Base-by-base conservation (phyloP, 1,140 invertebrate species). In the Meteorus sp. region DNA sequence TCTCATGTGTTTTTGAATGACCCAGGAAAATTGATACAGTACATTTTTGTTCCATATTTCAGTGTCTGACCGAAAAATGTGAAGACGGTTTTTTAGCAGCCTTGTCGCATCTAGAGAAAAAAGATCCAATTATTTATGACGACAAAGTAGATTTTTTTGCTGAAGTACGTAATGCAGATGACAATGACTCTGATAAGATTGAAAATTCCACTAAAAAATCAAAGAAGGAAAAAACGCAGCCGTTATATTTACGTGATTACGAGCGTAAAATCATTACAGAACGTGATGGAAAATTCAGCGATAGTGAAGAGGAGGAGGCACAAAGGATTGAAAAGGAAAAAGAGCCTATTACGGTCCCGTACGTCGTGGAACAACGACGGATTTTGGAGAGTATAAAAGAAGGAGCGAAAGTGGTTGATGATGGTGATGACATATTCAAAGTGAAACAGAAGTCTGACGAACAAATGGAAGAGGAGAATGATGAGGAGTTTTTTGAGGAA, bases 81-180 rank as follows among this genome's bases (percentile, higher is more conserved):
- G 94, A 97, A 69, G 88, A 89, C 68, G 86, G 90, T 50, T 97
- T 97, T 76, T 87, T 93, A 3, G 92, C 90, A 79, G 91, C 93
- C 0, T 76, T 96, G 0, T 84, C 93, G 1, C 88, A 85, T 56
- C 74, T 98, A 4, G 97, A 96, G 74, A 91, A 86, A 25, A 92
- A 92, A 75, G 90, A 97, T 82, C 91, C 94, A 0, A 85, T 83
- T 65, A 95, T 96, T 62, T 97, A 97, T 80, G 85, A 96, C 67
- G 82, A 87, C 50, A 83, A 86, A 59, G 80, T 84, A 8, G 85
- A 82, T 43, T 96, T 93, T 72, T 97, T 95, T 77, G 39, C 56
- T 13, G 75, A 84, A 60, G 72, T 23, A n/a, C 15, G 5, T 23
- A 9, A 84, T 19, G 63, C 52, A 22, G 62, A 61, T 15, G 59